Conservation (phyloP, 2,797 vertebrate species). For the Mormyrops attenuatus region DNA sequence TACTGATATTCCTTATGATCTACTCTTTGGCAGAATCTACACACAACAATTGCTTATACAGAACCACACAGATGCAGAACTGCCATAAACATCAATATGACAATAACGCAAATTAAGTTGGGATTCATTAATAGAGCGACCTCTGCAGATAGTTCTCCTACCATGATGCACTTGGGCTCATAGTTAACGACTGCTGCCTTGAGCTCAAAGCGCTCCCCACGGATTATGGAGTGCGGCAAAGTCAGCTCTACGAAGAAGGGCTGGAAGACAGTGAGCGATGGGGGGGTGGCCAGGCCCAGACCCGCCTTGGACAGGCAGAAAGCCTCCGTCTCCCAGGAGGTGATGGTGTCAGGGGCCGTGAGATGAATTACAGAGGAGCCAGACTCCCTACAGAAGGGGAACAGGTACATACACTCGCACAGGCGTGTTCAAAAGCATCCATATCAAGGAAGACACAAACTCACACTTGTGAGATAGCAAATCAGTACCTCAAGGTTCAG, state of each 20-base stretch:
- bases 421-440: background rate
- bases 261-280: constrained; percentile 61
- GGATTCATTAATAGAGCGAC: background rate
- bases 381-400: constrained; percentile 42
- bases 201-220: constrained; percentile 65
- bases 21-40: background rate
- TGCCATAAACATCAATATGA: background rate
- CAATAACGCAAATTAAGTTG: background rate
- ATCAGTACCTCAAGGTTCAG: background rate
- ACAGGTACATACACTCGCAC: background rate
- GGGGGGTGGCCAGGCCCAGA: constrained; percentile 61
- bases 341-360: constrained; percentile 63
- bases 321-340: constrained; percentile 61
- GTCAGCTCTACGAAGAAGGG: constrained; percentile 70
- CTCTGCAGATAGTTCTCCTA: constrained; percentile 24
- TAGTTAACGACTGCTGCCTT: constrained; percentile 65
- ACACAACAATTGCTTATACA: background rate
- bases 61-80: background rate
- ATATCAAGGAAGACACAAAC: background rate
- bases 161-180: constrained; percentile 63
- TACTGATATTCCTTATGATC: background rate
- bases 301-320: constrained; percentile 59
- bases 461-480: background rate
- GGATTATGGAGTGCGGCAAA: constrained; percentile 68
- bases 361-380: constrained; percentile 42